A percentile compares a stretch with the other conserved stretches of the same genome.
Evolutionary conservation across 1,140 invertebrate genomes (phyloP).

Genomic region (Argopecten irradians): DNA sequence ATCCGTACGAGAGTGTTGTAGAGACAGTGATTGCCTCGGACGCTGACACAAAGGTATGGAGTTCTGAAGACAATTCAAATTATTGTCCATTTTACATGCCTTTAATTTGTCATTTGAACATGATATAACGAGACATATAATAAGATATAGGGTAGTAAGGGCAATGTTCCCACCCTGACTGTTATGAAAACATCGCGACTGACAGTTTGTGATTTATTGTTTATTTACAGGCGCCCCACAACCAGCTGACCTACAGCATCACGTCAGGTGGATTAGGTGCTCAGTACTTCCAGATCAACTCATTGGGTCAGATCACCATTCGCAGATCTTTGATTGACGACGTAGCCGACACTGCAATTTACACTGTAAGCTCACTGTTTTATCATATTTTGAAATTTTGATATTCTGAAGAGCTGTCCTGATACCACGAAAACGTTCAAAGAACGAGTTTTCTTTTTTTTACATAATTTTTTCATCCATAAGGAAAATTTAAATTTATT

Average conservation of each 20-base stretch:
- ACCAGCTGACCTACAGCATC: conserved; percentile 37
- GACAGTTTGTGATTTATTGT: neutral
- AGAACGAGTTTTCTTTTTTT: conserved; percentile 35
- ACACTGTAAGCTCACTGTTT: conserved; percentile 32
- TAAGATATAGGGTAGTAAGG: too few species aligned
- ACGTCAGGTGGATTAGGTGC: neutral
- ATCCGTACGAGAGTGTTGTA: conserved; percentile 76
- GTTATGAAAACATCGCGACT: neutral
- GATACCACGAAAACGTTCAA: too few species aligned
- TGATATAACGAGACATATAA: too few species aligned
- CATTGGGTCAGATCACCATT: conserved; percentile 32
- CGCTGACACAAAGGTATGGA: conserved; percentile 52
- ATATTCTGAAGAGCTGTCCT: neutral
- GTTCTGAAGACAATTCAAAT: neutral
- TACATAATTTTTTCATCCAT: neutral
- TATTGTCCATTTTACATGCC: too few species aligned
- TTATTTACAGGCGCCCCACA: conserved; percentile 42
- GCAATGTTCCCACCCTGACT: too few species aligned
- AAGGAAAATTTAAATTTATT: neutral
- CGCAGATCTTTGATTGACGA: conserved; percentile 36
- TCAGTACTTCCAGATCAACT: conserved; percentile 39
- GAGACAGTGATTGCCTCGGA: conserved; percentile 81
- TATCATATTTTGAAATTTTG: neutral
- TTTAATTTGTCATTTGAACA: too few species aligned
- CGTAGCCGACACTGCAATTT: conserved; percentile 26